A percentile compares a stretch with the other conserved stretches of the same genome.
These are phyloP conservation scores for Trichomycterus rosablanca DNA, from an alignment of 2,113 vertebrate genomes.

Conservation along the genomic window DNA sequence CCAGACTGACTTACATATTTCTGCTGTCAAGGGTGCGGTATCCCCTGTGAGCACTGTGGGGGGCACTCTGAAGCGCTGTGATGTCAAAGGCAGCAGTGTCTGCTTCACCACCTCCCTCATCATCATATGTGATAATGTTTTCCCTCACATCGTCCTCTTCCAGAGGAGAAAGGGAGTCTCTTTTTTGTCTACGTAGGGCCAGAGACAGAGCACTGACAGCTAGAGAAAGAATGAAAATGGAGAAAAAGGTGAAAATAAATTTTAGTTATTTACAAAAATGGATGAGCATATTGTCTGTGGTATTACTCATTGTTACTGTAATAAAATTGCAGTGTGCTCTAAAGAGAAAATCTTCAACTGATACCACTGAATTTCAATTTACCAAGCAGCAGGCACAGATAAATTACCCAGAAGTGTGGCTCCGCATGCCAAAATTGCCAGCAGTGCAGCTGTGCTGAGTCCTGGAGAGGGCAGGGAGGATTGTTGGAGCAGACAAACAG, in stretches of 20 bases:
- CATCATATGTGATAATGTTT: constrained; percentile 89
- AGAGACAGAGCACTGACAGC: constrained; percentile 72
- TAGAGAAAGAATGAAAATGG: constrained; percentile 27
- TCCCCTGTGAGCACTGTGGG: constrained; percentile 62
- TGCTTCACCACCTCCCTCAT: constrained; percentile 83
- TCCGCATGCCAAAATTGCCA: constrained; percentile 82
- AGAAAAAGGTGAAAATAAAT: neutral
- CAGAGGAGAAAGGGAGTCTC: constrained; percentile 75
- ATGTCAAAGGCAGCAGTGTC: constrained; percentile 92
- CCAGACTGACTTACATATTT: constrained; percentile 60
- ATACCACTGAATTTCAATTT: no score
- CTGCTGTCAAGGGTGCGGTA: constrained; percentile 73
- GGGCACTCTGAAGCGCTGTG: constrained; percentile 76
- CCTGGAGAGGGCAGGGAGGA: constrained; percentile 74
- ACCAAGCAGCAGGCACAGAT: constrained; percentile 13
- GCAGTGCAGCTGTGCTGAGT: constrained; percentile 81
- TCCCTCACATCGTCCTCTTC: constrained; percentile 86
- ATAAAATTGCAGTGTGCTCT: neutral
- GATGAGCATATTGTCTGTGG: constrained; percentile 25
- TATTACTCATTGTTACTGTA: no score
- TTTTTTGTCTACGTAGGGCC: constrained; percentile 80
- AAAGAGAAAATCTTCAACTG: no score
- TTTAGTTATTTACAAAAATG: constrained; percentile 38
- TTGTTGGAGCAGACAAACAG: constrained; percentile 69
- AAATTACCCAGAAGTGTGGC: constrained; percentile 80